phyloP scores from a whole-genome alignment of 2,888 invertebrate genomes.

The Chrysotoxum bicinctum region DNA sequence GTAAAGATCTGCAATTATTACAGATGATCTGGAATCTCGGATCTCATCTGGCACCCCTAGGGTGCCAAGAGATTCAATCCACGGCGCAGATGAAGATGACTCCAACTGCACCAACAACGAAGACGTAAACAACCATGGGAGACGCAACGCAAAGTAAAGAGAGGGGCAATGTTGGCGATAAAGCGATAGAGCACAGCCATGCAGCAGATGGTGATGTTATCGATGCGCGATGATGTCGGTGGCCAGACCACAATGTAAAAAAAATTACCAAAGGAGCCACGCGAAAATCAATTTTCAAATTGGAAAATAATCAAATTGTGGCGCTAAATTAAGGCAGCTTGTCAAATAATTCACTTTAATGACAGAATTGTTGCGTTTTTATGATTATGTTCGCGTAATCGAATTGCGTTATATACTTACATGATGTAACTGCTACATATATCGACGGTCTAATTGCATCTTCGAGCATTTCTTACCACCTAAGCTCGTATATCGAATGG shows the following conservation, averaged over 20 bases:
- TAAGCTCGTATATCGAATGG: conserved; percentile 1
- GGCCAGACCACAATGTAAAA: conserved; percentile 27
- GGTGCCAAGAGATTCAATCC: conserved; percentile 67
- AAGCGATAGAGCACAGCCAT: conserved; percentile 45
- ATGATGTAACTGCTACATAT: conserved; percentile 16
- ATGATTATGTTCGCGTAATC: conserved; percentile 67
- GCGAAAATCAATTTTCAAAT: conserved; percentile 71
- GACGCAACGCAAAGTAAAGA: not conserved
- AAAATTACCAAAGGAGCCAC: conserved; percentile 28
- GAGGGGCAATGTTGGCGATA: conserved; percentile 34
- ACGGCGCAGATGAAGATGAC: conserved; percentile 64
- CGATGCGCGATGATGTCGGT: conserved; percentile 38
- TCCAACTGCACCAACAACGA: conserved; percentile 52
- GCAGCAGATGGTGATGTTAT: conserved; percentile 62
- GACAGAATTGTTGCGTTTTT: conserved; percentile 71
- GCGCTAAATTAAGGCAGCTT: conserved; percentile 73
- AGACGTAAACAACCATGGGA: conserved; percentile 1
- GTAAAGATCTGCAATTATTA: conserved; percentile 51
- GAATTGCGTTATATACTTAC: conserved; percentile 55
- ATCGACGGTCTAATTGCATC: conserved; percentile 19
- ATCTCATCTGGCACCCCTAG: conserved; percentile 71
- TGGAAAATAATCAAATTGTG: conserved; percentile 73
- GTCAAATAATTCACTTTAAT: conserved; percentile 74
- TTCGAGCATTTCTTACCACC: not conserved
- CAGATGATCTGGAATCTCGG: conserved; percentile 39